phyloP scores from a whole-genome alignment of 2,113 vertebrate genomes.

The Oreochromis spilurus region DNA sequence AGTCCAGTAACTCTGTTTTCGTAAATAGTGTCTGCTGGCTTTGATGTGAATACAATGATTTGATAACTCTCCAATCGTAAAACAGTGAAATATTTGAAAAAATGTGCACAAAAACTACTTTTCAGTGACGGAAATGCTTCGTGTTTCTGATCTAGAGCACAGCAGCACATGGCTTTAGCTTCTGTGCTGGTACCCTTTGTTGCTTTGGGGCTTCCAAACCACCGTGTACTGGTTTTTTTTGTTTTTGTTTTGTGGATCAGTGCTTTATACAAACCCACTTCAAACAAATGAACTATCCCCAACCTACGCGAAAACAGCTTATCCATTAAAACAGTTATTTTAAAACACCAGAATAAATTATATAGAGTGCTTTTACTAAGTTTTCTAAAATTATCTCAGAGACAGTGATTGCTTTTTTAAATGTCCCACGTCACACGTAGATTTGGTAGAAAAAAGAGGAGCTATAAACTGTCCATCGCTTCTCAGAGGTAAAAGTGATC shows the following conservation, averaged over 20 bases:
- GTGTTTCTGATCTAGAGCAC: neutral
- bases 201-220: neutral
- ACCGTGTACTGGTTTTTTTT: neutral
- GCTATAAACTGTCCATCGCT: neutral
- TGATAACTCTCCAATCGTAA: neutral
- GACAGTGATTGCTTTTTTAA: neutral
- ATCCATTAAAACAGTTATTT: neutral
- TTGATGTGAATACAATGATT: neutral
- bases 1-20: neutral
- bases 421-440: rapidly evolving
- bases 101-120: neutral
- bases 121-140: neutral
- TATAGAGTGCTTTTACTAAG: neutral
- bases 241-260: neutral
- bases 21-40: neutral
- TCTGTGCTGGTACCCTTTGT: rapidly evolving
- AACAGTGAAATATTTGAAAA: neutral
- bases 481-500: neutral
- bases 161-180: neutral
- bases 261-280: neutral
- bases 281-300: neutral
- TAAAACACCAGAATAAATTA: neutral
- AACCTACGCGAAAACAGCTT: neutral
- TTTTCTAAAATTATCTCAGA: neutral
- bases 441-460: neutral